Base-by-base conservation (phyloP, 2,113 vertebrate species). In the Eurystomus gularis region DNA sequence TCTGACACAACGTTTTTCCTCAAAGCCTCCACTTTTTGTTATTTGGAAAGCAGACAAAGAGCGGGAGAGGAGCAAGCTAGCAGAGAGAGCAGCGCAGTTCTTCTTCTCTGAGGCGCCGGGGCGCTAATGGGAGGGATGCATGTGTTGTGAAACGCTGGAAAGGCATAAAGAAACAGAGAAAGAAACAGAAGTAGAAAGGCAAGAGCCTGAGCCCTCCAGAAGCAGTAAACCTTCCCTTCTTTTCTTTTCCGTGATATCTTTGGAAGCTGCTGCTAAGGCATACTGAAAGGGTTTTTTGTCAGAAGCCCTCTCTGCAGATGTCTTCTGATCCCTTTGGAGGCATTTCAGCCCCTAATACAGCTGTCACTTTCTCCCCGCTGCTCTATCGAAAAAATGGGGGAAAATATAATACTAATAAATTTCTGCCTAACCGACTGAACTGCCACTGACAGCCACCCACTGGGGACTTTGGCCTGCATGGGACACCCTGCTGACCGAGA, bases 351-450 rank as follows among this genome's bases (percentile, higher is more conserved):
- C 84, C 86, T 92, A 87, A 93, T 57, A 93, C 92, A 97, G 93
- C 95, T 94, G 97, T 89, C 96, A 92, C 95, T 83, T 96, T 93
- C 84, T 86, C 84, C 84, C 40, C 3, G 20, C 76, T 5, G 82
- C 96, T 91, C 77, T 57, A 89, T 94, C 72, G 78, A 90, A 94
- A 91, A 83, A 87, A 54, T 0, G 23, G 37, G 35, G 64, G 17
- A 10, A 79, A 82, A 93, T 87, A 93, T 93, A 96, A 97, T 68
- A 95, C 85, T 81, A 93, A 97, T 97, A 96, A 93, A 96, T 95
- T 94, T 94, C 73, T 94, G 96, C 78, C 91, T 73, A 73, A 70
- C 25, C 2, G 42, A 69, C 11, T 31, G 40, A 46, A n/a, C 15
- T 79, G 96, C 46, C 86, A 26, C 21, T 91, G 96, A 81, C 95